These are phyloP conservation scores for Trichogramma pretiosum DNA, from an alignment of 1,140 invertebrate genomes.

Conservation along the genomic window DNA sequence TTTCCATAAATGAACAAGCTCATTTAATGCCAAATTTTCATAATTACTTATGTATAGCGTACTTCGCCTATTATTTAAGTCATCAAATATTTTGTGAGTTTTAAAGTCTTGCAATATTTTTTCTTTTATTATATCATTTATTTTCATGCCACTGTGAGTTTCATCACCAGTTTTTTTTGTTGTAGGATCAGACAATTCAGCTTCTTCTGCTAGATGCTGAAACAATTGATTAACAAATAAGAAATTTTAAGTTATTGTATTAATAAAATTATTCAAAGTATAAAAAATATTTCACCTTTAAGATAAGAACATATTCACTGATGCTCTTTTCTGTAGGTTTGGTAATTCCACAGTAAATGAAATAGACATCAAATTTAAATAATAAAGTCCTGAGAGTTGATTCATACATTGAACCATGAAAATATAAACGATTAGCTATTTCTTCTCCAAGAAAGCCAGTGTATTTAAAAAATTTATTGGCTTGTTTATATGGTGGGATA, in stretches of 20 bases:
- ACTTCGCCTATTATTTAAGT: not conserved
- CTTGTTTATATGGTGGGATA: not conserved
- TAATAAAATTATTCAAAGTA: not conserved
- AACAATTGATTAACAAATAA: not conserved
- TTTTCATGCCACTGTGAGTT: not conserved
- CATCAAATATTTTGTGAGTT: not conserved
- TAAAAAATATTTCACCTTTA: not conserved
- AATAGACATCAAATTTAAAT: conserved; percentile 5
- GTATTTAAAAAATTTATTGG: not conserved
- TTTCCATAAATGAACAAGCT: not conserved
- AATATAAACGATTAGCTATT: not conserved
- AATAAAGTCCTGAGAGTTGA: not conserved
- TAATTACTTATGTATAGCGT: not conserved
- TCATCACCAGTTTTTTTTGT: no score
- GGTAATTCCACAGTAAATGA: not conserved
- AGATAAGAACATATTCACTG: not conserved
- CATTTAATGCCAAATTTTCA: not conserved
- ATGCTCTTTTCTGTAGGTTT: not conserved
- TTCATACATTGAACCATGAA: not conserved
- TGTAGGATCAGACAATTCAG: no score
- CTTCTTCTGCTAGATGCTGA: not conserved
- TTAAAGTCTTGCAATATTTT: conserved; percentile 4
- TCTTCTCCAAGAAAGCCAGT: not conserved
- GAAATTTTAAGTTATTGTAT: not conserved
- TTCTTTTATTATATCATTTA: conserved; percentile 1